Evolutionary conservation across 2,797 vertebrate species (phyloP), one percentile per base, ranked within the genome.

Genomic region (Aphelocoma californica): DNA sequence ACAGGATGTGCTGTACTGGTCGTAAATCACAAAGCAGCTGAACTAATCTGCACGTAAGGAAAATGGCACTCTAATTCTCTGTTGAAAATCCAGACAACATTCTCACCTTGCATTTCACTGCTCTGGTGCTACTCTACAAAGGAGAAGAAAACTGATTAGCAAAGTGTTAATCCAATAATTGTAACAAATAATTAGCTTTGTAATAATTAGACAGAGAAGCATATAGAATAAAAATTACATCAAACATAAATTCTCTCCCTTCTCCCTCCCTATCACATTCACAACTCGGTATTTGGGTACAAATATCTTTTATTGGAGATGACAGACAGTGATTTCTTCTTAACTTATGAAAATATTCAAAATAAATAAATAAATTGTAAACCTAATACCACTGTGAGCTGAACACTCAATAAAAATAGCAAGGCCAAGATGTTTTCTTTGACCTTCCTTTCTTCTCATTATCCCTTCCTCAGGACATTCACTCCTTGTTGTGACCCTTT

Each of bases 101-200:
- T 92, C 90, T 94, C 73, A 95, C 92, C 90, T 96, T 93, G 86
- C 72, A 15, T 94, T 94, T 94, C 77, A 81, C 73, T 83, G 80
- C 67, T 71, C 81, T 89, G 72, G 74, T 81, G 87, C 80, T 93
- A 65, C 48, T 94, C 66, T 92, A 60, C 86, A 79, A 96, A 91
- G 84, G 67, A 95, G 73, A 92, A 93, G 57, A 96, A 95, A 96
- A 95, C 84, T 96, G 86, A 97, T 96, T 96, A 96, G 81, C 86
- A 92, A 94, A 94, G 77, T 89, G 82, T 96, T 97, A 97, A 97
- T 97, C 82, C 79, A 96, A 96, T 97, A 96, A 95, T 95, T 97
- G 85, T 80, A 96, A 96, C 88, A 95, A 97, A 97, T 94, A 97
- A 97, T 94, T 96, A 94, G 92, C 88, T 96, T 96, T 94, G 85